These are phyloP conservation scores for Anguilla rostrata DNA, from an alignment of 2,113 vertebrate genomes.

Conservation along the genomic window DNA sequence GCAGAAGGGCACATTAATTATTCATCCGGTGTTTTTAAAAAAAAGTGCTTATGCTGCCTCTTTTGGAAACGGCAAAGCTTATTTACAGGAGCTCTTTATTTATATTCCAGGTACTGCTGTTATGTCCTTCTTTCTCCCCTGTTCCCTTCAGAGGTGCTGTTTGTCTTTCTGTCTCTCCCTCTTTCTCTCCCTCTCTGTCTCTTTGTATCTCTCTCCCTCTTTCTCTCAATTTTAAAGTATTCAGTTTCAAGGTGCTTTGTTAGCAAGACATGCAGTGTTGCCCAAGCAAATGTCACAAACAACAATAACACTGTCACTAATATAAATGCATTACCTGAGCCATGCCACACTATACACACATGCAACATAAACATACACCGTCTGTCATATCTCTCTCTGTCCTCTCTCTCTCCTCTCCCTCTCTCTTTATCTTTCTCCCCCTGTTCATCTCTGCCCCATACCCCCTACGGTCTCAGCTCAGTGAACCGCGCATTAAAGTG, in stretches of 20 bases:
- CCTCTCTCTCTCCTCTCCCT: neutral
- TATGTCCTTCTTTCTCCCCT: neutral
- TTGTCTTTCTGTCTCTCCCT: no score
- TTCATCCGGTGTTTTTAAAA: neutral
- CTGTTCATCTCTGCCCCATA: neutral
- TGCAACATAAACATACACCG: no score
- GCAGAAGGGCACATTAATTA: neutral
- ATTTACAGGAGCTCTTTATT: neutral
- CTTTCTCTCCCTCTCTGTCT: no score
- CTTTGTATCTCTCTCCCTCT: no score
- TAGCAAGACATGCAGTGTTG: no score
- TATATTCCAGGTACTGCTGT: neutral
- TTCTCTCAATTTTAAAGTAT: no score
- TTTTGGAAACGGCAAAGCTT: neutral
- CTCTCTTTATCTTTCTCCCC: neutral
- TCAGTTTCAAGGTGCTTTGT: no score
- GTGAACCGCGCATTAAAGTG: neutral
- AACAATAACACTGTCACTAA: no score
- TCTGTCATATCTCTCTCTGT: no score
- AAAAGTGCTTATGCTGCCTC: slow-evolving; percentile 1
- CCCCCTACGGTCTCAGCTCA: neutral
- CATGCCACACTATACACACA: no score
- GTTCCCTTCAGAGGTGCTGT: neutral
- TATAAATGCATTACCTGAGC: no score
- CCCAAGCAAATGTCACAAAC: no score